Base-by-base conservation (phyloP, 2,113 vertebrate species). In the Pelmatolapia mariae region DNA sequence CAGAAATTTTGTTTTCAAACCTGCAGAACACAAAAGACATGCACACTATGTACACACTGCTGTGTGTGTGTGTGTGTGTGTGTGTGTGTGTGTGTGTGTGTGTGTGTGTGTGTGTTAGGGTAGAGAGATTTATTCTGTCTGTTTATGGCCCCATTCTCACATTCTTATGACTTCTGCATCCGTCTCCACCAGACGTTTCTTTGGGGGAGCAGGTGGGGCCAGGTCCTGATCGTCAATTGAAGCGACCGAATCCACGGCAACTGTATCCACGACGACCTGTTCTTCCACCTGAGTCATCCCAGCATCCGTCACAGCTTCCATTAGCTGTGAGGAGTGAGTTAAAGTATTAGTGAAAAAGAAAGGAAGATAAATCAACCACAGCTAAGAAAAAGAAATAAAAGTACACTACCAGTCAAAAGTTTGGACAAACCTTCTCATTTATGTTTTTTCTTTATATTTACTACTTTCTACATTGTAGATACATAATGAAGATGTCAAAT, bases 151-250 rank as follows among this genome's bases (percentile, higher is more conserved):
- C 8, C 4, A 43, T 52, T 89, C 98, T 96, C 96, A 99, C 99
- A 93, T 96, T 96, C 95, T 97, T 95, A 96, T 97, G 83, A 96
- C 95, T 94, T 98, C 98, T 3, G 80, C 71, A 15, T 98, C 97
- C 1, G 95, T 95, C 15, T 97, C 97, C 87, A 97, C 89, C 95
- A 98, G 97, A 36, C 97, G 97, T 95, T 97, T 99, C 96, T 98
- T 99, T 2, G 97, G 96, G 1, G 97, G 98, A 29, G 98, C 97
- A 0, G 98, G 97, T 6, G 96, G 96, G 1, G 95, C 96, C 8
- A 98, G 43, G 8, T 98, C 97, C 83, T 97, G 96, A 87, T 95
- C 95, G 2, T 50, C 18, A 84, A 94, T 15, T 53, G 93, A 29
- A 92, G 92, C 80, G 95, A 80, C 86, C 1, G 97, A 95, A 81